Conservation (phyloP, 2,113 vertebrate genomes). For the Lepisosteus osseus region DNA sequence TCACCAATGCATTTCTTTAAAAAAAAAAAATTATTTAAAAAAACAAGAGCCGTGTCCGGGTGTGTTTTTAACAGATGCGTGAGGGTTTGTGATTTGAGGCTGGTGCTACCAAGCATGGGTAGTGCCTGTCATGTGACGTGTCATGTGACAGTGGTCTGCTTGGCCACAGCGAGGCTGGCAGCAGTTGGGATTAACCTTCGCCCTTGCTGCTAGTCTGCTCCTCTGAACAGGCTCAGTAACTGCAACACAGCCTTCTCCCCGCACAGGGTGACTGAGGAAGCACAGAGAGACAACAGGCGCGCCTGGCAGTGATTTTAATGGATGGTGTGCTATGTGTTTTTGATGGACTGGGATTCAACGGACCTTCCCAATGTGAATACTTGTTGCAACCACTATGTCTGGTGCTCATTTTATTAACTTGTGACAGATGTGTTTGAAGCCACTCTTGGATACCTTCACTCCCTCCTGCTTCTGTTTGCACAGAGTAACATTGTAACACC, state of each 20-base stretch:
- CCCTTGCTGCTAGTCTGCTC: background rate
- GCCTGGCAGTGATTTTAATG: constrained; percentile 2
- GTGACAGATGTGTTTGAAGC: background rate
- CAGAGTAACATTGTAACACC: background rate
- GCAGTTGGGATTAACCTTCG: background rate
- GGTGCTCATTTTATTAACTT: background rate
- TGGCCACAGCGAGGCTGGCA: background rate
- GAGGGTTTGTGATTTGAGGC: background rate
- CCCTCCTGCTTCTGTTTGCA: background rate
- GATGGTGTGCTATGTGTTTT: background rate
- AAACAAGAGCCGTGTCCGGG: too few species aligned
- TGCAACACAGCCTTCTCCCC: too few species aligned
- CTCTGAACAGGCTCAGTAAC: background rate
- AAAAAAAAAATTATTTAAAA: too few species aligned
- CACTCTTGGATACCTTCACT: background rate
- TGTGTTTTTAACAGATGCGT: background rate
- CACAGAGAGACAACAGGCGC: background rate
- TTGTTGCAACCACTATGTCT: background rate
- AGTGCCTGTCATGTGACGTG: background rate
- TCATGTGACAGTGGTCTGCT: background rate
- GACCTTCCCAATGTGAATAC: background rate
- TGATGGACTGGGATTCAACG: background rate
- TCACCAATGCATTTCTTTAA: too few species aligned
- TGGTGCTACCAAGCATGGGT: background rate
- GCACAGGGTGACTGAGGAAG: background rate